Evolutionary conservation across 2,113 vertebrate genomes (phyloP).

Genomic region (Melanocharis versteri): DNA sequence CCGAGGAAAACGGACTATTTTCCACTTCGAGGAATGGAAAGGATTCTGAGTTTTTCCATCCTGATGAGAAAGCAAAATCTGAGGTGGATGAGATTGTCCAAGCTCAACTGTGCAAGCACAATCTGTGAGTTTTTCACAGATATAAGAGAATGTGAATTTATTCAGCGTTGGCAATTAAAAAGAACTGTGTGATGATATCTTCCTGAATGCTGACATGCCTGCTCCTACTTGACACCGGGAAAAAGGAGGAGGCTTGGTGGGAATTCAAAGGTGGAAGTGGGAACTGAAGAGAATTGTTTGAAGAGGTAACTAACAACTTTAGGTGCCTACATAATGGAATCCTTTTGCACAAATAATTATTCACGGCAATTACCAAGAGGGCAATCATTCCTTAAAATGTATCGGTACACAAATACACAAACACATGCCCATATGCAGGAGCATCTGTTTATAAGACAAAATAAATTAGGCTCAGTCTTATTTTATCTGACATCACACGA

Average conservation of each 20-base stretch:
- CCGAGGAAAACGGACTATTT: background rate
- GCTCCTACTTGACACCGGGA: background rate
- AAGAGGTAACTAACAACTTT: background rate
- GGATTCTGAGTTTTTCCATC: background rate
- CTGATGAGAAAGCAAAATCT: background rate
- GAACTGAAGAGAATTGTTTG: background rate
- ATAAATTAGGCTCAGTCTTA: background rate
- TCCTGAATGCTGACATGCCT: background rate
- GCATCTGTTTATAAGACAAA: slow-evolving; percentile 4
- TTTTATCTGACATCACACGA: background rate
- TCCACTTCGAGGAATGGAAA: background rate
- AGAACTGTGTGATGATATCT: background rate
- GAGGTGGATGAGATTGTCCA: background rate
- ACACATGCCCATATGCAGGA: background rate
- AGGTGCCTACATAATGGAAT: background rate
- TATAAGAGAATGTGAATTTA: background rate
- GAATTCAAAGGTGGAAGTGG: background rate
- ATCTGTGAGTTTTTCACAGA: background rate
- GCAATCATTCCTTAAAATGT: background rate
- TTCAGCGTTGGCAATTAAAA: slow-evolving; percentile 18
- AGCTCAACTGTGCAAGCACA: background rate
- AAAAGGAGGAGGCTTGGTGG: background rate
- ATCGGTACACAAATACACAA: background rate
- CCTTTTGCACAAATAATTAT: background rate
- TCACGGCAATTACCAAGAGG: background rate